Base-by-base conservation (phyloP, 2,888 invertebrate genomes). In the Pseudococcus jackbeardsleyi region DNA sequence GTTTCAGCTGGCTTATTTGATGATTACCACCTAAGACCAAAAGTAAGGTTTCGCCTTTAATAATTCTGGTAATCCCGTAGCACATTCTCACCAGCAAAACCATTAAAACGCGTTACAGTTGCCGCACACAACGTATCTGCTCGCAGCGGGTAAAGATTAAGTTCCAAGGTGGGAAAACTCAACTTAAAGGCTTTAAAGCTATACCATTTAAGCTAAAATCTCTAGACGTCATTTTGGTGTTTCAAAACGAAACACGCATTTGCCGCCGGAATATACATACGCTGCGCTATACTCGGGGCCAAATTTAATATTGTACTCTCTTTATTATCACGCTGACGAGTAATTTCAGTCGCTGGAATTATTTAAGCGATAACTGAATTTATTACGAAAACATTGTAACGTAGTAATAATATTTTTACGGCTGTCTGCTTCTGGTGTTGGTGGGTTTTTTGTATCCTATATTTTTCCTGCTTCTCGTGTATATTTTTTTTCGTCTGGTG, bases 61-160 rank as follows among this genome's bases (percentile, higher is more conserved):
- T 85, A 85, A 85, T 85, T 85, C 85, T 59, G 22, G 33, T 85
- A 85, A 85, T 85, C 50, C 85, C 85, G 50, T 85, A 50, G 85
- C 85, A 85, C 85, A 85, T 85, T 85, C 85, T 54, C 85, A 85
- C 85, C 85, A 85, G 85, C 22, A 33, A 85, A 85, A 85, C 85
- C 85, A 85, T 85, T 85, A 85, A 85, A 85, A 54, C 54, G 85
- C 85, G 85, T 85, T 85, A 54, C 54, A 85, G 26, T 59, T 54
- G 54, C 85, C 50, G 85, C 77, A 77, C 77, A 77, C 77, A 77
- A 77, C 77, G 77, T 77, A 77, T 77, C 39, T 72, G 72, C 77
- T 77, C 77, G 77, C 77, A 77, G 77, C 77, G 77, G 77, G 77
- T 77, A 77, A 77, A 77, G 77, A 77, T 77, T 77, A 77, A 77